phyloP scores from a whole-genome alignment of 2,888 invertebrate species.

The Limnephilus lunatus region DNA sequence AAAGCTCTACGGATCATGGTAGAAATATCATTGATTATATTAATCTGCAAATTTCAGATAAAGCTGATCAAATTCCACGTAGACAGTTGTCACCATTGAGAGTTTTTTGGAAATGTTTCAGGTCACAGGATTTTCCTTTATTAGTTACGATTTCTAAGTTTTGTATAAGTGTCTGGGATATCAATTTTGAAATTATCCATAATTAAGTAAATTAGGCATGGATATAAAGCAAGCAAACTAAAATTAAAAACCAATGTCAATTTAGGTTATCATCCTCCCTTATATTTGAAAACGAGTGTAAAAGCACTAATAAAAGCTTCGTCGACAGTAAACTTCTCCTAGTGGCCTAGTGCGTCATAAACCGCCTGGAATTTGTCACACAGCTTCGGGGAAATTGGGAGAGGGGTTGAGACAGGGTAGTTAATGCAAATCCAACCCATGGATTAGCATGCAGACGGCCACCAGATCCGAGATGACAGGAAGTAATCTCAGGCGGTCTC shows the following conservation, averaged over 20 bases:
- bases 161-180: too few species aligned
- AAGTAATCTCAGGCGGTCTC: not conserved
- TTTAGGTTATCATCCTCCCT: not conserved
- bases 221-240: not conserved
- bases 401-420: not conserved
- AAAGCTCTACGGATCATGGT: too few species aligned
- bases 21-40: too few species aligned
- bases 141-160: too few species aligned
- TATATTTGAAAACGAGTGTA: not conserved
- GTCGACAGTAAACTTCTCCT: not conserved
- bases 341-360: not conserved
- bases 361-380: not conserved
- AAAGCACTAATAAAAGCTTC: not conserved
- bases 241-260: not conserved
- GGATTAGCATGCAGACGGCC: slow-evolving; percentile 6
- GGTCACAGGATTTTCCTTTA: too few species aligned
- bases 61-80: too few species aligned
- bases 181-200: not conserved
- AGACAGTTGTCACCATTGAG: too few species aligned
- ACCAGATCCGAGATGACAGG: not conserved
- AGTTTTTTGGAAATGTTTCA: too few species aligned
- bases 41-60: too few species aligned
- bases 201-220: not conserved
- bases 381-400: not conserved
- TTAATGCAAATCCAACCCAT: slow-evolving; percentile 22